Percentiles rank a stretch among this genome's conserved stretches.
phyloP scores from a whole-genome alignment of 2,888 invertebrate genomes.

The Drosophila lacicola region DNA sequence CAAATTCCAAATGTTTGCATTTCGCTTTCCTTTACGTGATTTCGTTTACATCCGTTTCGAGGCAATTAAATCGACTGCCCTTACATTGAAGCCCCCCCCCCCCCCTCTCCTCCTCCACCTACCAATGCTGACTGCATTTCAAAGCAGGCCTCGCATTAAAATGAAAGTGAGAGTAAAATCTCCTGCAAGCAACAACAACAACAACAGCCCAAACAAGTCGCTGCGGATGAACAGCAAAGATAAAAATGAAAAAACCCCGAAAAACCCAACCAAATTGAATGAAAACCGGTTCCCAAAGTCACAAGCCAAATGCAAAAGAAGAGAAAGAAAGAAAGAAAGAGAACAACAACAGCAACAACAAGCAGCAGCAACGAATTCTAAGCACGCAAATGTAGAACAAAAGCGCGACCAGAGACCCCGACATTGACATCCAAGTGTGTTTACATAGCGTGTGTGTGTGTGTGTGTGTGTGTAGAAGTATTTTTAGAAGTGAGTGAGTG shows the following conservation, averaged over 20 bases:
- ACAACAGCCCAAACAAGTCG: conserved; percentile 41
- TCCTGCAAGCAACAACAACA: conserved; percentile 36
- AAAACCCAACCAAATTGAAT: conserved; percentile 33
- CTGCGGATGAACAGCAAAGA: conserved; percentile 7
- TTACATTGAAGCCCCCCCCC: background rate
- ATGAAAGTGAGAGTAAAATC: conserved; percentile 63
- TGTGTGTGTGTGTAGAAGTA: conserved; percentile 2
- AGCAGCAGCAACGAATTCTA: conserved; percentile 31
- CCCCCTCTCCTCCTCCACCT: background rate
- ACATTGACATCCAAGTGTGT: conserved; percentile 49
- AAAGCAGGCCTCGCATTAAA: conserved; percentile 34
- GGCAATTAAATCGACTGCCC: conserved; percentile 26
- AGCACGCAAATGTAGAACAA: conserved; percentile 38
- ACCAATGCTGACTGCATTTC: conserved; percentile 6
- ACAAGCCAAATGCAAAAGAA: background rate
- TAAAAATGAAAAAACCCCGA: conserved; percentile 25
- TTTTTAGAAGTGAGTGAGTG: background rate
- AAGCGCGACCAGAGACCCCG: conserved; percentile 30
- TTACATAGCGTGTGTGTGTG: conserved; percentile 25
- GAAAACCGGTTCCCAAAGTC: conserved; percentile 38
- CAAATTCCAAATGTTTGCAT: background rate
- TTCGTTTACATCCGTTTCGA: conserved; percentile 46
- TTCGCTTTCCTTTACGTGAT: conserved; percentile 1
- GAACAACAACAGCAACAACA: background rate
- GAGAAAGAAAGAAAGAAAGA: background rate